Evolutionary conservation across 2,888 invertebrate genomes (phyloP).

Genomic region (Brenthis daphne): DNA sequence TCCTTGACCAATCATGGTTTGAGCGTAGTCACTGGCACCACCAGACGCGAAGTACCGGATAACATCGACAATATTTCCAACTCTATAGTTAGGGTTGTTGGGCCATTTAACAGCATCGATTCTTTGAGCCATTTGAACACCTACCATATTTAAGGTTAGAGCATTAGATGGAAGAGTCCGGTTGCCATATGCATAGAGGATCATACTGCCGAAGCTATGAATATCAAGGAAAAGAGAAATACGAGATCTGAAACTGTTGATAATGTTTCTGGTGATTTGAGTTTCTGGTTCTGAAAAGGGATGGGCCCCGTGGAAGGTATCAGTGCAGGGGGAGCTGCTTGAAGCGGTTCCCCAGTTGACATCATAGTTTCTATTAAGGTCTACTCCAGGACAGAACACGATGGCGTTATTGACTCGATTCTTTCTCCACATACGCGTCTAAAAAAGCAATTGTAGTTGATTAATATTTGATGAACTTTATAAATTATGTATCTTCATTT

Average conservation of each 20-base stretch:
- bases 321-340: slow-evolving; percentile 78
- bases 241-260: slow-evolving; percentile 68
- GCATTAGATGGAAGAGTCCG: slow-evolving; percentile 75
- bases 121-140: slow-evolving; percentile 65
- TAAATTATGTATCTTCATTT: background rate
- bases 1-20: slow-evolving; percentile 21
- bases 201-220: slow-evolving; percentile 88
- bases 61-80: slow-evolving; percentile 71
- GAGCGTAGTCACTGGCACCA: slow-evolving; percentile 83
- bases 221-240: slow-evolving; percentile 86
- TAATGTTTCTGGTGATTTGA: slow-evolving; percentile 77
- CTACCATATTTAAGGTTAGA: slow-evolving; percentile 62
- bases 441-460: slow-evolving; percentile 36
- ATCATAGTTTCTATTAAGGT: slow-evolving; percentile 89
- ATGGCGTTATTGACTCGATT: slow-evolving; percentile 73
- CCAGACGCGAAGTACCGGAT: slow-evolving; percentile 83
- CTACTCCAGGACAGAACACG: slow-evolving; percentile 84
- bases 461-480: background rate
- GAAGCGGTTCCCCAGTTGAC: slow-evolving; percentile 84
- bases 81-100: slow-evolving; percentile 66
- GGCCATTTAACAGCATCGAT: slow-evolving; percentile 73
- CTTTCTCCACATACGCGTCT: slow-evolving; percentile 86
- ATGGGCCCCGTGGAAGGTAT: slow-evolving; percentile 83
- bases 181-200: slow-evolving; percentile 68
- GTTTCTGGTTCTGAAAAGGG: slow-evolving; percentile 87